phyloP scores from a whole-genome alignment of 2,888 invertebrate genomes.

The Pachymerium ferrugineum region DNA sequence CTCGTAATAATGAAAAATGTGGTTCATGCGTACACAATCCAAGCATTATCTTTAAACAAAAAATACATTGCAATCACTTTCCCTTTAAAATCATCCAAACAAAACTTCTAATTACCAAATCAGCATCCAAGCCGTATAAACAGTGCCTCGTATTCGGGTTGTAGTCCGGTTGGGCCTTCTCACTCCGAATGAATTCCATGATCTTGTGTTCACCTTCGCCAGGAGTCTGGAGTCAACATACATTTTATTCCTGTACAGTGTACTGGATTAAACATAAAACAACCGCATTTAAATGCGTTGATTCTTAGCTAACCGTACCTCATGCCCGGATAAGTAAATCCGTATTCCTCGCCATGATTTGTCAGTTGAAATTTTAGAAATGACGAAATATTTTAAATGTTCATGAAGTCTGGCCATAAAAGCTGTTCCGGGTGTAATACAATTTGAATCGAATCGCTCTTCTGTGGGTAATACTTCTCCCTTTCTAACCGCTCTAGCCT shows the following conservation, averaged over 20 bases:
- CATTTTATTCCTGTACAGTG: neutral
- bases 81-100: neutral
- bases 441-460: conserved; percentile 91
- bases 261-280: neutral
- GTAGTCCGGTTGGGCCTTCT: conserved; percentile 75
- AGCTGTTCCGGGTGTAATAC: conserved; percentile 94
- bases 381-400: conserved; percentile 79
- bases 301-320: conserved; percentile 55
- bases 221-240: conserved; percentile 56
- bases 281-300: neutral
- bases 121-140: conserved; percentile 93
- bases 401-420: conserved; percentile 88
- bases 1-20: conserved; percentile 86
- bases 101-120: conserved; percentile 54
- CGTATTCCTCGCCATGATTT: conserved; percentile 79
- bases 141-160: conserved; percentile 91
- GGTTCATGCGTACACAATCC: conserved; percentile 93
- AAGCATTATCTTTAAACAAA: conserved; percentile 66
- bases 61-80: neutral
- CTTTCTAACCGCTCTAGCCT: conserved; percentile 65
- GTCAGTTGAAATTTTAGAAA: conserved; percentile 70
- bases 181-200: conserved; percentile 89
- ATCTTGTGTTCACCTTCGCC: conserved; percentile 99
- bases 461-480: conserved; percentile 74
- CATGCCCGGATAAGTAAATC: conserved; percentile 85